Conservation (phyloP, 1,140 invertebrate genomes). For the Parasteatoda tepidariorum region DNA sequence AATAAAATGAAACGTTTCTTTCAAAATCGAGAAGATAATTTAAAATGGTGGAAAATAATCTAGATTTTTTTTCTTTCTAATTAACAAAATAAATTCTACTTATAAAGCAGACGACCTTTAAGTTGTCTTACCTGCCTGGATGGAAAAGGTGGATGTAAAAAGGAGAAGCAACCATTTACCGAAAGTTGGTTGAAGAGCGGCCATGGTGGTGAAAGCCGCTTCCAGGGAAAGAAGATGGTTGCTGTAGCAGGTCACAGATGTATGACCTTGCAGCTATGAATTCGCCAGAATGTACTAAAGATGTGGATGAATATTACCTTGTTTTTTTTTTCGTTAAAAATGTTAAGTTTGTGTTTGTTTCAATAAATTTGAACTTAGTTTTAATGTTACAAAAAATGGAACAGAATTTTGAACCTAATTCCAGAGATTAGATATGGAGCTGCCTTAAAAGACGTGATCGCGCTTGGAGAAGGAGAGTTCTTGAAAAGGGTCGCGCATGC, state of each 20-base stretch:
- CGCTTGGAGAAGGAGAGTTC: slow-evolving; percentile 41
- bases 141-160: slow-evolving; percentile 14
- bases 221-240: slow-evolving; percentile 1
- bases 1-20: no score
- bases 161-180: not conserved
- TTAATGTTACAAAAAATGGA: not conserved
- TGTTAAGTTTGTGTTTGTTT: not conserved
- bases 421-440: slow-evolving; percentile 55
- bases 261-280: slow-evolving; percentile 40
- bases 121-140: slow-evolving; percentile 31
- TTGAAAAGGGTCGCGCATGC: slow-evolving; percentile 32
- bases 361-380: not conserved
- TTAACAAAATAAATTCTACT: no score
- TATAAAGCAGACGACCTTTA: no score
- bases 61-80: no score
- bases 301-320: not conserved
- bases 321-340: no score
- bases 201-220: slow-evolving; percentile 34
- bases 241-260: slow-evolving; percentile 23
- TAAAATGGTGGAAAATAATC: no score
- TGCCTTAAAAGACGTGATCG: slow-evolving; percentile 31
- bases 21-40: no score
- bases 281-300: not conserved
- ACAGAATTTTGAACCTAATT: slow-evolving; percentile 31
- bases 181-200: not conserved